Percentiles rank a stretch among this genome's conserved stretches.
phyloP scores from a whole-genome alignment of 2,113 vertebrate genomes.

The Pterocles burchelli region DNA sequence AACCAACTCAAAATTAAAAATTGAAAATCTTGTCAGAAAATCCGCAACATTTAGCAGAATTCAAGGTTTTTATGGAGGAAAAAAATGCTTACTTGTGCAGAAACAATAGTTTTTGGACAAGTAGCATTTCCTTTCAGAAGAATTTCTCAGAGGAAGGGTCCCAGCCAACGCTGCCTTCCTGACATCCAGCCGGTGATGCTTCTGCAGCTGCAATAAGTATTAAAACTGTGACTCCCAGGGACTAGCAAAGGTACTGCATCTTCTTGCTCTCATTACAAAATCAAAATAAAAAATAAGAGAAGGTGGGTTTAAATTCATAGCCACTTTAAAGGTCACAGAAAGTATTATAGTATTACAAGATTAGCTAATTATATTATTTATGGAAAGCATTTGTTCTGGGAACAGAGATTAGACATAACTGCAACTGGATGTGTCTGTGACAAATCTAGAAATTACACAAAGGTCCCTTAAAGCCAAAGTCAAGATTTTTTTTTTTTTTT shows the following conservation, averaged over 20 bases:
- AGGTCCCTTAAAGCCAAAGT: constrained; percentile 18
- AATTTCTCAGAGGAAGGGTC: not conserved
- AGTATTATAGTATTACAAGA: not conserved
- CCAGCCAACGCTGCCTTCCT: not conserved
- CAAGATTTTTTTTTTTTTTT: not conserved
- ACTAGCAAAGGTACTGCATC: constrained; percentile 47
- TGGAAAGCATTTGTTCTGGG: constrained; percentile 49
- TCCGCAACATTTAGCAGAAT: constrained; percentile 1
- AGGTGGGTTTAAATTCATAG: constrained; percentile 24
- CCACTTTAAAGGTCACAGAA: constrained; percentile 45
- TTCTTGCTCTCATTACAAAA: not conserved
- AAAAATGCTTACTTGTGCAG: not conserved
- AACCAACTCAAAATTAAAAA: constrained; percentile 25
- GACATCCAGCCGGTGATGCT: not conserved
- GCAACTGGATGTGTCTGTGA: constrained; percentile 25
- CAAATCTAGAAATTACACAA: constrained; percentile 39
- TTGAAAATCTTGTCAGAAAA: not conserved
- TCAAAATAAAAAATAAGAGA: constrained; percentile 7
- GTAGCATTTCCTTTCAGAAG: not conserved
- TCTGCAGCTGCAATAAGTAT: constrained; percentile 30
- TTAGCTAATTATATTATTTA: constrained; percentile 53
- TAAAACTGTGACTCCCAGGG: constrained; percentile 65
- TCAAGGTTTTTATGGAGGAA: not conserved
- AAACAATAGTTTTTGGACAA: not conserved
- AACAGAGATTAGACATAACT: constrained; percentile 17